phyloP scores from a whole-genome alignment of 2,113 vertebrate genomes.

The Antechinus stuartii region DNA sequence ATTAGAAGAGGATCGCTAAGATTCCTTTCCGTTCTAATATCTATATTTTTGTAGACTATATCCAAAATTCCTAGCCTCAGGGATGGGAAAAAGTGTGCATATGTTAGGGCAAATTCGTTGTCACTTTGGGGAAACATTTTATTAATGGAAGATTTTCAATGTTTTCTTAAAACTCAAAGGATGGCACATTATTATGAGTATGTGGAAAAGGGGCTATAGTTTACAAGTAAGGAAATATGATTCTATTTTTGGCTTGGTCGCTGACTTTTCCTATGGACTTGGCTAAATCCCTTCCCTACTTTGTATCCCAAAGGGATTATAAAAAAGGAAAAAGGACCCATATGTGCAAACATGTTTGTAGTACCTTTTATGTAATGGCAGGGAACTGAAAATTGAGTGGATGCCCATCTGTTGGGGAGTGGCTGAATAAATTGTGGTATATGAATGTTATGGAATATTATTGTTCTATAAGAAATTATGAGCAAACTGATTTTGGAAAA shows the following conservation, averaged over 20 bases:
- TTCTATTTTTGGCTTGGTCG: background rate
- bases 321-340: too few relatives aligned
- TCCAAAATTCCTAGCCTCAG: background rate
- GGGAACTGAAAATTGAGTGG: too few relatives aligned
- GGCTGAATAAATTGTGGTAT: too few relatives aligned
- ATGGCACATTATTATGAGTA: background rate
- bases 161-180: background rate
- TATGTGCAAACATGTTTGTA: too few relatives aligned
- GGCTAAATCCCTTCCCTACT: background rate
- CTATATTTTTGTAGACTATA: background rate
- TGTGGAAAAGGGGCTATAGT: background rate
- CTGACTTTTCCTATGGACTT: background rate
- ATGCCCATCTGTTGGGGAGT: too few relatives aligned
- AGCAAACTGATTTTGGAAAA: too few relatives aligned
- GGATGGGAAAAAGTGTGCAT: background rate
- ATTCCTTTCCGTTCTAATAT: background rate
- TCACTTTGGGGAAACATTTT: background rate
- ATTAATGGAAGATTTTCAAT: background rate
- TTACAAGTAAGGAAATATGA: background rate
- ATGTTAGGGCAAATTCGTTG: background rate
- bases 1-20: background rate
- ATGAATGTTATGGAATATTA: too few relatives aligned
- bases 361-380: too few relatives aligned
- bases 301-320: background rate
- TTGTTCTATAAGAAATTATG: too few relatives aligned